Base-by-base conservation (phyloP, 2,797 vertebrate species). In the Echiichthys vipera region DNA sequence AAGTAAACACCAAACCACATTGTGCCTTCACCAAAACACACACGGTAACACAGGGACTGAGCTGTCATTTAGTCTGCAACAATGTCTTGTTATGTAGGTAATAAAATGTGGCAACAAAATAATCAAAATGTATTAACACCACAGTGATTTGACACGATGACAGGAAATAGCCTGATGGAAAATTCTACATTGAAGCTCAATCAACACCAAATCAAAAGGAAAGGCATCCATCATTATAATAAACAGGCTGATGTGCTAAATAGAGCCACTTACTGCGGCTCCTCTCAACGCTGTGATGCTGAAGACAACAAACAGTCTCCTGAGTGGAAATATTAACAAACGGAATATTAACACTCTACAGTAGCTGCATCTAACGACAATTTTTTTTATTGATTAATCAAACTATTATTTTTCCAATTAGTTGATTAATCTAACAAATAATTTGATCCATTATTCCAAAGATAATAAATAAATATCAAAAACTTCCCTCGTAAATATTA, bases 1-100 rank as follows among this genome's bases (percentile, higher is more conserved):
- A 86, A 86, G 88, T 80, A 86, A 74, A 89, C 83, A 87, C 87
- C 65, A 67, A 74, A 80, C 56, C 71, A 57, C 80, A 56, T 3
- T 74, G 67, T 20, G 69, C 55, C 57, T 79, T 82, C 58, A 32
- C 58, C 27, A 36, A n/a, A 71, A 75, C 80, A 58, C 27, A 73
- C 34, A 68, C 71, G 59, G 53, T 30, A 27, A 61, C 59, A 58
- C 36, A 1, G 46, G 53, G 56, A 39, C 22, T 10, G 13, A 39
- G 34, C 42, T 65, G 46, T 5, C 22, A 30, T 29, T 76, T 36
- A n/a, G 24, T 36, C 55, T 15, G 30, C 34, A 2, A 37, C 36
- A 51, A 34, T 3, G 34, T 32, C 6, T 45, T 22, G 30, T 27
- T 66, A 17, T 49, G 25, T 37, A 12, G 49, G 54, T 20, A 50